Evolutionary conservation across 1,140 invertebrate genomes (phyloP).

Genomic region (Stegodyphus dumicola): DNA sequence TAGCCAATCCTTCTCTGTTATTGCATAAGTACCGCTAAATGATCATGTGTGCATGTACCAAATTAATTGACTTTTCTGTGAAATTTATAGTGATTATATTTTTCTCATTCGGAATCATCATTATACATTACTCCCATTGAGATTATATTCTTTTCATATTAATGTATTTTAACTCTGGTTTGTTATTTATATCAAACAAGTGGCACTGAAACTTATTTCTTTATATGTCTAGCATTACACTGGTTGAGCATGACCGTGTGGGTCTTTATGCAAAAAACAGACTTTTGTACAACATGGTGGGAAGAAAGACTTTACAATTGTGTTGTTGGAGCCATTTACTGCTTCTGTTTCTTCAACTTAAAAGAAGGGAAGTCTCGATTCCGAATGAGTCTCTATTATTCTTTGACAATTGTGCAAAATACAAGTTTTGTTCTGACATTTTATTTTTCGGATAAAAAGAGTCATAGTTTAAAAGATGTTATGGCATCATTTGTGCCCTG

Average conservation of each 20-base stretch:
- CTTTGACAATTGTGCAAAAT: conserved; percentile 62
- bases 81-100: too few relatives aligned
- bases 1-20: too few relatives aligned
- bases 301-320: conserved; percentile 77
- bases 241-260: conserved; percentile 79
- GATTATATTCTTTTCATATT: background rate
- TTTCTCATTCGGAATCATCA: too few relatives aligned
- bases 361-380: conserved; percentile 63
- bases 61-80: too few relatives aligned
- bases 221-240: conserved; percentile 72
- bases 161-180: background rate
- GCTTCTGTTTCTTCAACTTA: conserved; percentile 66
- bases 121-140: background rate
- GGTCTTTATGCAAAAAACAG: conserved; percentile 77
- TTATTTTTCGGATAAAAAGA: conserved; percentile 67
- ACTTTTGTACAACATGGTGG: conserved; percentile 74
- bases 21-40: too few relatives aligned
- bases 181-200: background rate
- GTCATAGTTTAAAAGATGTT: conserved; percentile 64
- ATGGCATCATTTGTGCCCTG: conserved; percentile 71
- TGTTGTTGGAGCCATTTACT: conserved; percentile 78
- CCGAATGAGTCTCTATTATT: conserved; percentile 62
- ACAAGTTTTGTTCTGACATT: conserved; percentile 54
- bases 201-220: background rate
- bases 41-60: too few relatives aligned